These are phyloP conservation scores for Drosophila rellima DNA, from an alignment of 2,888 invertebrate species.

Conservation along the genomic window DNA sequence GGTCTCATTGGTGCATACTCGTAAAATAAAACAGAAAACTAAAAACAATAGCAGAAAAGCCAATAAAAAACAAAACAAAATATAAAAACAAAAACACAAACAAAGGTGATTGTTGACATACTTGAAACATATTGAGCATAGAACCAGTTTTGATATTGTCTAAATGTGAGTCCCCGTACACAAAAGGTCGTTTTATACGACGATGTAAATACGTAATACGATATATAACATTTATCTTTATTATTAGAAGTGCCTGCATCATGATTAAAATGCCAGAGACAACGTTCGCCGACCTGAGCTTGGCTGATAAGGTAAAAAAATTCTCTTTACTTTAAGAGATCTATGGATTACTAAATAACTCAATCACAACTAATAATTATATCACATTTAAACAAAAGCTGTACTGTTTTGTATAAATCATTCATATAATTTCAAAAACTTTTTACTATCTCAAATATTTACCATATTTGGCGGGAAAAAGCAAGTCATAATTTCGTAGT, in stretches of 20 bases:
- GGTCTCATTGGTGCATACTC: constrained; percentile 57
- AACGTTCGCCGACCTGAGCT: constrained; percentile 79
- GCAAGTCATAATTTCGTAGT: neutral
- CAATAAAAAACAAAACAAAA: constrained; percentile 27
- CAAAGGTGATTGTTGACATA: constrained; percentile 44
- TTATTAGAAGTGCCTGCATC: constrained; percentile 23
- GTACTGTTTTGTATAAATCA: neutral
- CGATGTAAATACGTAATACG: constrained; percentile 20
- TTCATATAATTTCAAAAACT: neutral
- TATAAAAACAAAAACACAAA: constrained; percentile 14
- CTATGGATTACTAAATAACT: neutral
- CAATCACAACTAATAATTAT: neutral
- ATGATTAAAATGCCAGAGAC: constrained; percentile 83
- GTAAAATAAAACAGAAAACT: constrained; percentile 21
- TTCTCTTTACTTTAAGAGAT: neutral
- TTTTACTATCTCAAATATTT: neutral
- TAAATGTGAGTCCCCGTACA: constrained; percentile 57
- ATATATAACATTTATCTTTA: constrained; percentile 13
- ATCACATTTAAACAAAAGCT: neutral
- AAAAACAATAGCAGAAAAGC: constrained; percentile 20
- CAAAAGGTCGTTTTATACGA: constrained; percentile 60
- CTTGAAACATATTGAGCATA: constrained; percentile 53
- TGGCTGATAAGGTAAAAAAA: constrained; percentile 80
- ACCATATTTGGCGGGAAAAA: neutral
- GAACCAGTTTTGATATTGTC: constrained; percentile 63